Evolutionary conservation across 2,113 vertebrate species (phyloP).

Genomic region (Xiphias gladius): DNA sequence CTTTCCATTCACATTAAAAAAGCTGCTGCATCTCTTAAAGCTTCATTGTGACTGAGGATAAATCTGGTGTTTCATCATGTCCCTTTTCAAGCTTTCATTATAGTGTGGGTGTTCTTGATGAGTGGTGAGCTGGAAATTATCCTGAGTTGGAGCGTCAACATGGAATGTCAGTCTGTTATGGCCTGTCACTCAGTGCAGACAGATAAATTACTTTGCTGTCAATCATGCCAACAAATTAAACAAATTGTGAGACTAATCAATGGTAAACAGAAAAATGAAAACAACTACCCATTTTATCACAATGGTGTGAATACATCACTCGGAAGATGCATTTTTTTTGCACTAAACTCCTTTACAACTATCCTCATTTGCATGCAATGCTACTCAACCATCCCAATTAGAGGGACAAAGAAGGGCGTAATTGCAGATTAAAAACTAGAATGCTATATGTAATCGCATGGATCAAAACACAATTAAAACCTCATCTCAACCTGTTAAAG

Average conservation of each 20-base stretch:
- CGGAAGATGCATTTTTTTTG: conserved; percentile 54
- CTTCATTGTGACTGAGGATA: conserved; percentile 88
- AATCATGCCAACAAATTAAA: conserved; percentile 85
- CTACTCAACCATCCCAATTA: conserved; percentile 75
- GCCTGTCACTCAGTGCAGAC: conserved; percentile 89
- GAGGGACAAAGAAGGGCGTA: conserved; percentile 78
- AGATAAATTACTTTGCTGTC: conserved; percentile 89
- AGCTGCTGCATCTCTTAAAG: conserved; percentile 85
- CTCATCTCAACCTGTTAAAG: conserved; percentile 79
- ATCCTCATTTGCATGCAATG: conserved; percentile 75
- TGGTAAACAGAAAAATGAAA: conserved; percentile 65
- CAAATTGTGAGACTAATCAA: conserved; percentile 88
- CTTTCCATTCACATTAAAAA: conserved; percentile 22
- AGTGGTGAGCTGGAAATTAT: conserved; percentile 94
- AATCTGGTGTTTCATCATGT: conserved; percentile 82
- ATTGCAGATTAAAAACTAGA: conserved; percentile 83
- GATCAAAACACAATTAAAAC: conserved; percentile 87
- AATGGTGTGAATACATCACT: conserved; percentile 65
- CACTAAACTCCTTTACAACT: conserved; percentile 59
- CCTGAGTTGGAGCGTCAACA: conserved; percentile 85
- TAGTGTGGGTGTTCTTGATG: conserved; percentile 88
- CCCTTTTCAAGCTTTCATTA: conserved; percentile 71
- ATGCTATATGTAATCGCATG: conserved; percentile 79
- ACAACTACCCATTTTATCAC: conserved; percentile 63
- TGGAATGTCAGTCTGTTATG: conserved; percentile 89